Evolutionary conservation across 2,113 vertebrate species (phyloP).

Genomic region (Istiophorus platypterus): DNA sequence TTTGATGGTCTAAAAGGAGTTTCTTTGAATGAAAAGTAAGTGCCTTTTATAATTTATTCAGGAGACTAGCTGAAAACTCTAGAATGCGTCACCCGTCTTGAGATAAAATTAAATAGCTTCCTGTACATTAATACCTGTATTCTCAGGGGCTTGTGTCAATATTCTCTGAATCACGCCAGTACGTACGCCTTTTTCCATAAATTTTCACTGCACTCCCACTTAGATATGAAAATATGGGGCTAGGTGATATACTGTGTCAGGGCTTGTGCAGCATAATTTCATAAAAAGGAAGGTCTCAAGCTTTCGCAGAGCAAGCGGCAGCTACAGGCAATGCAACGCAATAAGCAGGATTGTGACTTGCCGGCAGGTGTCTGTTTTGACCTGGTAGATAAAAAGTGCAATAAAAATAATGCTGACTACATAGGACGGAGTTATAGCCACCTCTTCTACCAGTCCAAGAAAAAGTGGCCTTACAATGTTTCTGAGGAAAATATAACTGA

Average conservation of each 20-base stretch:
- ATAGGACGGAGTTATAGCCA: background rate
- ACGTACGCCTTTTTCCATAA: background rate
- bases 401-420: background rate
- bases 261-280: background rate
- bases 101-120: background rate
- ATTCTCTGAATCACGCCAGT: constrained; percentile 11
- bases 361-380: background rate
- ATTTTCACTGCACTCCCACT: constrained; percentile 1
- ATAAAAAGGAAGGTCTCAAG: background rate
- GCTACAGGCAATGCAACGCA: background rate
- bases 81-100: background rate
- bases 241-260: background rate
- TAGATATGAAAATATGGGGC: background rate
- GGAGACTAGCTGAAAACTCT: background rate
- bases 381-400: background rate
- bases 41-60: too few species aligned
- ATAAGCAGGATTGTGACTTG: background rate
- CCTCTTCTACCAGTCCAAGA: background rate
- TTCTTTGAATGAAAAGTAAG: background rate
- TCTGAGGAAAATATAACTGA: background rate
- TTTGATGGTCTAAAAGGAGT: background rate
- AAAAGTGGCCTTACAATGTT: background rate
- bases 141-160: constrained; percentile 20
- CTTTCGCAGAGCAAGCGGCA: background rate
- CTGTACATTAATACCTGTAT: background rate